Conservation (phyloP, 2,797 vertebrate species). For the Ptychadena robeensis region DNA sequence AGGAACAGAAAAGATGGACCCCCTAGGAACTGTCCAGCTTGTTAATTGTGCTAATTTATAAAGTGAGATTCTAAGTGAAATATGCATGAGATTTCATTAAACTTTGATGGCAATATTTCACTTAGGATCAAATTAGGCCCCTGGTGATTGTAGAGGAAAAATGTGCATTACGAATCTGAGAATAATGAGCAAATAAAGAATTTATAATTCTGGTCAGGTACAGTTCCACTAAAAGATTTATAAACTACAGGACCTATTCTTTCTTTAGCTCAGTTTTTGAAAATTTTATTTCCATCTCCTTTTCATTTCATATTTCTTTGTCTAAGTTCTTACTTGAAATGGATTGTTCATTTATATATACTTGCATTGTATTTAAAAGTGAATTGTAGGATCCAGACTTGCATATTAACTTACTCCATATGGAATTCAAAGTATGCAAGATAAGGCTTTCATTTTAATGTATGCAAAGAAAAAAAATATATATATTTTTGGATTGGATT, state of each 20-base stretch:
- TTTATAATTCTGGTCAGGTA: constrained; percentile 59
- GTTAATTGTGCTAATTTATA: constrained; percentile 61
- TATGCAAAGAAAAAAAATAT: no score
- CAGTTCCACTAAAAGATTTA: constrained; percentile 56
- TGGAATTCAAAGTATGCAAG: no score
- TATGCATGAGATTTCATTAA: constrained; percentile 62
- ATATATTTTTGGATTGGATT: no score
- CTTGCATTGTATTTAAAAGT: background rate
- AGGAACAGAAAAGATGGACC: constrained; percentile 37
- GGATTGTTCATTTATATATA: background rate
- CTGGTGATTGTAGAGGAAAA: constrained; percentile 59
- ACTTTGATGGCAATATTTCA: constrained; percentile 61
- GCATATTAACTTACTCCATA: no score
- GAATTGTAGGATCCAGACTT: background rate
- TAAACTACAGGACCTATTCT: constrained; percentile 44
- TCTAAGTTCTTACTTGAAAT: background rate
- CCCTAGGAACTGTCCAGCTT: constrained; percentile 58
- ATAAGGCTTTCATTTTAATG: no score
- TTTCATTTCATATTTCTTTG: constrained; percentile 19
- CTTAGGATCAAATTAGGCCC: constrained; percentile 62
- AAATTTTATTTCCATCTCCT: constrained; percentile 3
- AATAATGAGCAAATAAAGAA: constrained; percentile 62
- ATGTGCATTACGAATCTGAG: constrained; percentile 51
- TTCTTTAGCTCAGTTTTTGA: constrained; percentile 20
- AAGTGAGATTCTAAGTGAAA: constrained; percentile 59